Conservation (phyloP, 2,888 invertebrate genomes). For the Notodonta dromedarius region DNA sequence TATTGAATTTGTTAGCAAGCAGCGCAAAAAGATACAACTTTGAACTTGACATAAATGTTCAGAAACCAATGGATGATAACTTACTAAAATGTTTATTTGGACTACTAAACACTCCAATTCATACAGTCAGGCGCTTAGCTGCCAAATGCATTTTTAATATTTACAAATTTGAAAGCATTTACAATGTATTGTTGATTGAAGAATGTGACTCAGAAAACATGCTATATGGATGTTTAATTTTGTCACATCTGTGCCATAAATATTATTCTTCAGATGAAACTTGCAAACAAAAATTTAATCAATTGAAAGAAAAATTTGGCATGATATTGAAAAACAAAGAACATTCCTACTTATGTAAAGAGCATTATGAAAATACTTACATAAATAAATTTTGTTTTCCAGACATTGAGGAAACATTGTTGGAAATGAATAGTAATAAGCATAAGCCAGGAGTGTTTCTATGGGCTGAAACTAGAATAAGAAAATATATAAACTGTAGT, state of each 20-base stretch:
- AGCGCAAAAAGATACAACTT: constrained; percentile 72
- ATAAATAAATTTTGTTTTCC: constrained; percentile 21
- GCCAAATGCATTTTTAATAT: constrained; percentile 74
- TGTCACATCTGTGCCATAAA: constrained; percentile 54
- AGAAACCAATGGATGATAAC: constrained; percentile 38
- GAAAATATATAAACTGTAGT: constrained; percentile 46
- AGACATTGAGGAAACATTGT: constrained; percentile 46
- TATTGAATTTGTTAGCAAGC: constrained; percentile 72
- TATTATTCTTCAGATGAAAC: constrained; percentile 32
- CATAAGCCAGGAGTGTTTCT: constrained; percentile 54
- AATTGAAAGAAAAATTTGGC: constrained; percentile 42
- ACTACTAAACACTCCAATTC: constrained; percentile 73
- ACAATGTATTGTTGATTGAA: constrained; percentile 38
- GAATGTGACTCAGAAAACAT: constrained; percentile 57
- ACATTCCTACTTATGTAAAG: constrained; percentile 62
- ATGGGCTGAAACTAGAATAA: constrained; percentile 60
- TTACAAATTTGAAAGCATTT: constrained; percentile 54
- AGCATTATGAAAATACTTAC: constrained; percentile 52
- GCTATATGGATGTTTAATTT: constrained; percentile 67
- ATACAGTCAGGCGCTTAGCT: constrained; percentile 70
- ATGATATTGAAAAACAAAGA: constrained; percentile 29
- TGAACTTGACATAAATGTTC: constrained; percentile 41
- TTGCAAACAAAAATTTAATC: constrained; percentile 30
- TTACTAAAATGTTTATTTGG: constrained; percentile 54
- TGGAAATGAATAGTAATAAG: constrained; percentile 40